Base-by-base conservation (phyloP, 2,797 vertebrate genomes). In the Masticophis lateralis region DNA sequence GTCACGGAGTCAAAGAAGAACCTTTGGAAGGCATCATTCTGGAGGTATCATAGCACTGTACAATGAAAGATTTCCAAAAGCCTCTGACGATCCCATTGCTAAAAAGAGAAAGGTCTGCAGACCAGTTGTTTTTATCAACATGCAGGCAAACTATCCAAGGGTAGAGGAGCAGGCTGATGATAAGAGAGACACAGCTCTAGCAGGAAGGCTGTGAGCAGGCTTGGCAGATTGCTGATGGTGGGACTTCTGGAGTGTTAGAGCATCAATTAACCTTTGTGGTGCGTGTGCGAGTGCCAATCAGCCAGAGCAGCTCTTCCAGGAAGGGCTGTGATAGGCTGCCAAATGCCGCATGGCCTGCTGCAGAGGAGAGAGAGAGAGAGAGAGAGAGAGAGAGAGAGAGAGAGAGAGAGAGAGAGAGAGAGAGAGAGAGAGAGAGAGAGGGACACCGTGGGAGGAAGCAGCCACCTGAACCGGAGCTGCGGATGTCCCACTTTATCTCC, bases 211-310 rank as follows among this genome's bases (percentile, higher is more conserved):
- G 79, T 47, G 89, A 93, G 57, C 86, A 28, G 88, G 91, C 87
- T 93, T 59, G 95, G 94, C 93, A 93, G 90, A 93, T 51, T 93
- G 93, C 93, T 93, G 93, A 93, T 90, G 14, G 93, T 63, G 90
- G 90, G 93, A 86, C 93, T 93, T 93, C 94, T 96, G 96, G 95
- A 94, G 96, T 94, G 91, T 94, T 94, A 95, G 96, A 97, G 96
- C 95, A 97, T 94, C 96, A 95, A 96, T 97, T 96, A 97, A 96
- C 96, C 96, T 96, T 96, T 92, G 96, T 95, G 95, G 94, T 95
- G 90, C 94, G 92, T 47, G 87, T 96, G 92, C 93, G 94, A 60
- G 94, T 5, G 95, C 90, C 94, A 86, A 95, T 95, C 93, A 92
- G 94, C 93, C 93, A 37, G 79, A 90, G 94, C 94, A 9, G 94